Evolutionary conservation across 1,140 invertebrate species (phyloP).

Genomic region (Drosophila takahashii): DNA sequence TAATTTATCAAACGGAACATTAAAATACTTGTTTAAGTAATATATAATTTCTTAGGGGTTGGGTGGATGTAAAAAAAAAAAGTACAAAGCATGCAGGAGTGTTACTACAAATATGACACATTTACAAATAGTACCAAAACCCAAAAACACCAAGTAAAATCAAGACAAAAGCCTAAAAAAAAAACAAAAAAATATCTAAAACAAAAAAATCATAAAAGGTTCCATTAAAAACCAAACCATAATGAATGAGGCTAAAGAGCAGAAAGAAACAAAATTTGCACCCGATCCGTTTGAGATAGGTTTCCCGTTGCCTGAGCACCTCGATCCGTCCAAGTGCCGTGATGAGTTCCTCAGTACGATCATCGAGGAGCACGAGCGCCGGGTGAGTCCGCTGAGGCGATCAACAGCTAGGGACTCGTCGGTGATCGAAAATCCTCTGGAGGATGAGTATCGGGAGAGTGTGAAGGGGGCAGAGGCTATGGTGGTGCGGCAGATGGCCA

Average conservation of each 20-base stretch:
- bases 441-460: too few relatives aligned
- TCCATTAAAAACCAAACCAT: neutral
- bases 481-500: slow-evolving; percentile 2
- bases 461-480: slow-evolving; percentile 18
- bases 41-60: neutral
- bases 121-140: neutral
- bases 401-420: accelerated
- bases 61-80: neutral
- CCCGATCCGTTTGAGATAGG: neutral
- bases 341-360: slow-evolving; percentile 36
- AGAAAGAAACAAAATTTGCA: neutral
- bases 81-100: neutral
- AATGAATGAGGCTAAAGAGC: neutral
- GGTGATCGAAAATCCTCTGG: neutral
- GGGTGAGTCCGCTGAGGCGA: neutral
- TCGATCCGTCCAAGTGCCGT: slow-evolving; percentile 41
- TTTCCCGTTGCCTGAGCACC: slow-evolving; percentile 48
- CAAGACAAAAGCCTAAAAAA: neutral
- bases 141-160: neutral
- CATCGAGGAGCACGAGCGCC: neutral
- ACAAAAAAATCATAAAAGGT: neutral
- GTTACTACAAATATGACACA: neutral
- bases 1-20: slow-evolving; percentile 1
- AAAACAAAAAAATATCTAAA: neutral
- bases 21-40: neutral